phyloP scores from a whole-genome alignment of 2,113 vertebrate genomes.

The Gnathonemus longibarbis region DNA sequence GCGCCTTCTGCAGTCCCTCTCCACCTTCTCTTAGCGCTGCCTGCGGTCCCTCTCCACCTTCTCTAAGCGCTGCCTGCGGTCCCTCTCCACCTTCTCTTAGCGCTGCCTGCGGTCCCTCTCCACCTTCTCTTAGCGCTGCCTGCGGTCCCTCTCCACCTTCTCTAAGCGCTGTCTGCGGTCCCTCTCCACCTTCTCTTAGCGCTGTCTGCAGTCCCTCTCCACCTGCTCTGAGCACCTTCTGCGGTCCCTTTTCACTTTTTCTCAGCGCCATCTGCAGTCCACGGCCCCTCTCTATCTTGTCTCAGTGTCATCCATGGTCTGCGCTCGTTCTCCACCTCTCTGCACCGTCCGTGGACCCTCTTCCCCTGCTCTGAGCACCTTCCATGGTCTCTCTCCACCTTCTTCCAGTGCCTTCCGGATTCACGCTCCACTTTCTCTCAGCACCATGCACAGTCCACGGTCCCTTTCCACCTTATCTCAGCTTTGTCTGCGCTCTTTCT shows the following conservation, averaged over 20 bases:
- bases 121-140: neutral
- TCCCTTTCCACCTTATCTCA: neutral
- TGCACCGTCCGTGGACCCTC: neutral
- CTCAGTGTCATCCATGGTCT: neutral
- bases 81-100: neutral
- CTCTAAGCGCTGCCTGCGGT: neutral
- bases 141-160: neutral
- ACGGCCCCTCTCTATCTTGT: neutral
- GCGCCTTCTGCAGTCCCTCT: neutral
- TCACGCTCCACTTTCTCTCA: neutral
- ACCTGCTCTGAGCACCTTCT: neutral
- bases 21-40: neutral
- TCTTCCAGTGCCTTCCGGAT: neutral
- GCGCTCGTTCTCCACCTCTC: neutral
- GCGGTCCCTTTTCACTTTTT: neutral
- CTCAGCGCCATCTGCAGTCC: neutral
- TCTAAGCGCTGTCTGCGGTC: neutral
- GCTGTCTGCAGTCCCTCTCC: neutral
- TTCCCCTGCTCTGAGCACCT: neutral
- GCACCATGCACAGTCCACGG: neutral
- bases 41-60: neutral
- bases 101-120: neutral
- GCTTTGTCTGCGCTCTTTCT: neutral
- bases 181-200: neutral
- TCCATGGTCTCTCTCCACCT: neutral